These are phyloP conservation scores for Araneus ventricosus DNA, from an alignment of 1,140 invertebrate species.

Conservation along the genomic window DNA sequence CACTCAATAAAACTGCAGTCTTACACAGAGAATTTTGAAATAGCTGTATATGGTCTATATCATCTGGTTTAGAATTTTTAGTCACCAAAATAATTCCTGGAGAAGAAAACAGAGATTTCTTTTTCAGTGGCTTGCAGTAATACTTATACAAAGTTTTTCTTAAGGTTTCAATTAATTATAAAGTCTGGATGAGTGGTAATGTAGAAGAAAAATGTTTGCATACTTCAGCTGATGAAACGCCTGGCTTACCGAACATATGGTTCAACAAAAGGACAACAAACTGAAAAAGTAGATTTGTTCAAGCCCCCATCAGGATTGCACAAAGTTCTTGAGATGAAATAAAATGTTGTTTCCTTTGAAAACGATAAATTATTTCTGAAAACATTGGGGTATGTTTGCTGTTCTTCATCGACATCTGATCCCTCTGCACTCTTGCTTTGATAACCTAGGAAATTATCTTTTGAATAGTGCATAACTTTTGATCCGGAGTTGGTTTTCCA, in stretches of 20 bases:
- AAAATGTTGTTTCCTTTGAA: neutral
- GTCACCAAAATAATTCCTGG: neutral
- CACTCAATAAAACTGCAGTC: neutral
- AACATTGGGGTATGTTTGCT: neutral
- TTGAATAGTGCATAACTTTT: neutral
- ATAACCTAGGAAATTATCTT: neutral
- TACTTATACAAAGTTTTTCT: conserved; percentile 79
- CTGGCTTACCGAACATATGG: conserved; percentile 80
- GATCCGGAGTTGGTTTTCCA: too few relatives aligned
- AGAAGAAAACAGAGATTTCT: conserved; percentile 24
- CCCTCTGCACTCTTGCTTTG: neutral
- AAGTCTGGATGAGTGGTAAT: conserved; percentile 79
- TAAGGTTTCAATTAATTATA: conserved; percentile 81
- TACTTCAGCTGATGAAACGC: conserved; percentile 79
- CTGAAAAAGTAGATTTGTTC: conserved; percentile 84
- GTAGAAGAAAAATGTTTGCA: too few relatives aligned
- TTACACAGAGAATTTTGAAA: conserved; percentile 60
- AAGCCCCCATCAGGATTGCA: conserved; percentile 87
- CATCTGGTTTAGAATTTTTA: conserved; percentile 4
- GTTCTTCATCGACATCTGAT: neutral
- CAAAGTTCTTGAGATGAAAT: conserved; percentile 84
- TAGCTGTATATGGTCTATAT: conserved; percentile 47
- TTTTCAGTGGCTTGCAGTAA: conserved; percentile 23
- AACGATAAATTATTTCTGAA: neutral
- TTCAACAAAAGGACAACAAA: conserved; percentile 38